Evolutionary conservation across 2,888 invertebrate species (phyloP), one percentile per base, ranked within the genome.

Genomic region (Limnephilus auricula): DNA sequence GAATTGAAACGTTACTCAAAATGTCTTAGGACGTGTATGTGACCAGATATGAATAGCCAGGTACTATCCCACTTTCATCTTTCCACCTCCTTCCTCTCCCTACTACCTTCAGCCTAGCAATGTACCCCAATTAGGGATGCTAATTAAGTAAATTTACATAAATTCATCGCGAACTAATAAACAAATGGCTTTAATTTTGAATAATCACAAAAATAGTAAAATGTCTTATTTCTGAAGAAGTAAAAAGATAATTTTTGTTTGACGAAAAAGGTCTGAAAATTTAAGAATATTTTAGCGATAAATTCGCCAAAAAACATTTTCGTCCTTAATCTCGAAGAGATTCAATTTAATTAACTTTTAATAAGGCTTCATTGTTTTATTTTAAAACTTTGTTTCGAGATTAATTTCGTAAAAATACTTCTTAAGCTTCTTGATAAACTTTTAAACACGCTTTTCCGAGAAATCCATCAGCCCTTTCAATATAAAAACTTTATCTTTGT

Each of bases 401-500:
- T 88, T 88, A 88, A 88, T 88, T 88, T 88, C 87, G 34, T 87
- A 78, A 78, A 88, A 88, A 88, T 88, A 88, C 87, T 88, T 88
- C 40, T 88, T 34, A 88, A 88, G 87, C 87, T 88, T 88, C 78
- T 88, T 88, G 87, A 79, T 78, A 88, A 86, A 65, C 78, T 88
- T 88, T 88, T n/a, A 34, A 88, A 88, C 87, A 78, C 78, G 87
- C 34, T 88, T 79, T 32, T n/a, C 78, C 34, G n/a, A 78, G 87
- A 88, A 78, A 88, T 88, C 87, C 87, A 88, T 88, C 87, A 88
- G 87, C 34, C 87, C 78, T 88, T 88, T 88, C 87, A 88, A 88
- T 88, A 88, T 88, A 88, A 88, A 88, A 88, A 88, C 87, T 88
- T 88, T 88, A 88, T 88, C 87, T 88, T 88, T 88, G 87, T 88